These are phyloP conservation scores for Esox niger DNA, from an alignment of 2,113 vertebrate genomes.

Conservation along the genomic window DNA sequence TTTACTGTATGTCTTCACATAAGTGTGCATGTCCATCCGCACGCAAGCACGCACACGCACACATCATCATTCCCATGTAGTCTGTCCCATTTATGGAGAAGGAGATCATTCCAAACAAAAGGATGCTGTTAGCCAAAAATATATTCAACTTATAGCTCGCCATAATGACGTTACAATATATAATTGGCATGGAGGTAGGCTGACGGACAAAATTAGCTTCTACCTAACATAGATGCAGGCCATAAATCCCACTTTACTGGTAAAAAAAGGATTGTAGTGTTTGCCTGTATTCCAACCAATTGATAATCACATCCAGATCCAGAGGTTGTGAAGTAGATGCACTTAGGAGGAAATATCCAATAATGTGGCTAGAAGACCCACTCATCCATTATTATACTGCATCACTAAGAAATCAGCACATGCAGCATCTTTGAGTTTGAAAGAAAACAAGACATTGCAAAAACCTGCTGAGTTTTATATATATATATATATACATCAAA, in stretches of 20 bases:
- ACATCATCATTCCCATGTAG: too few species aligned
- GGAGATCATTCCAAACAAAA: neutral
- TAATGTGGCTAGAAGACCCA: too few species aligned
- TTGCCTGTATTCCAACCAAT: neutral
- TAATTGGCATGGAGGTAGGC: slow-evolving; percentile 56
- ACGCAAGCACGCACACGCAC: too few species aligned
- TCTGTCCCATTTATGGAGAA: neutral
- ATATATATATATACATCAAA: too few species aligned
- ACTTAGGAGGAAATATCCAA: neutral
- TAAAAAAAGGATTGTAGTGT: neutral
- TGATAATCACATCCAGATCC: neutral
- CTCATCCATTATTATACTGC: too few species aligned
- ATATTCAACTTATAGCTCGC: neutral
- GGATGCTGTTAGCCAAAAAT: neutral
- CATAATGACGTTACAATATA: slow-evolving; percentile 48
- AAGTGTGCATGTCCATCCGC: too few species aligned
- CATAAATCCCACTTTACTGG: neutral
- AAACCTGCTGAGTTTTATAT: too few species aligned
- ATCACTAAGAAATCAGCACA: too few species aligned
- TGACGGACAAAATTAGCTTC: slow-evolving; percentile 31
- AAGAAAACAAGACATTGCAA: too few species aligned
- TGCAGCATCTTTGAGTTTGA: too few species aligned
- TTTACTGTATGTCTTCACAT: neutral
- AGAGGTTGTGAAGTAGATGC: neutral
- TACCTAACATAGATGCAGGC: slow-evolving; percentile 41